Percentiles rank a stretch among this genome's conserved stretches.
phyloP scores from a whole-genome alignment of 2,888 invertebrate species.

The Atethmia centrago region DNA sequence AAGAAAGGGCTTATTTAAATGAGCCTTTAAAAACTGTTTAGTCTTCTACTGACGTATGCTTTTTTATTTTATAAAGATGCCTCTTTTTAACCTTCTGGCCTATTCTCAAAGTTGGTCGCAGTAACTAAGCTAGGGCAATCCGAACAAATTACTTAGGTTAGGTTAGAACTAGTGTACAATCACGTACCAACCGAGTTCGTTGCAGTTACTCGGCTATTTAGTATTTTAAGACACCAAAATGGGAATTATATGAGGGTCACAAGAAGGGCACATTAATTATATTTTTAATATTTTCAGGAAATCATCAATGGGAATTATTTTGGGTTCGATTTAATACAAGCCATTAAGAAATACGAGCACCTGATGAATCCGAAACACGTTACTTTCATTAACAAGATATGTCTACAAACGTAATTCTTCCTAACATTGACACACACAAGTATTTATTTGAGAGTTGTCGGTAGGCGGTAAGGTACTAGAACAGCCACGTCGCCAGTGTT shows the following conservation, averaged over 20 bases:
- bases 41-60: not conserved
- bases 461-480: slow-evolving; percentile 54
- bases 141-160: not conserved
- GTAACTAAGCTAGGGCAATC: not conserved
- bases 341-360: not conserved
- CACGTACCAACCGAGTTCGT: too few species aligned
- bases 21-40: not conserved
- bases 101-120: not conserved
- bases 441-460: slow-evolving; percentile 41
- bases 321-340: not conserved
- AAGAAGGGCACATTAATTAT: too few species aligned
- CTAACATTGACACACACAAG: slow-evolving; percentile 32
- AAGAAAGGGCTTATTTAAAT: not conserved
- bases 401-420: slow-evolving; percentile 17
- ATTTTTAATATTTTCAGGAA: not conserved
- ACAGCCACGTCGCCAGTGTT: slow-evolving; percentile 65
- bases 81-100: not conserved
- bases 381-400: slow-evolving; percentile 15
- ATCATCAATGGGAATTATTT: not conserved
- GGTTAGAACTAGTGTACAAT: not conserved
- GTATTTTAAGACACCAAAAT: not conserved
- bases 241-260: not conserved
- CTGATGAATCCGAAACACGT: slow-evolving; percentile 1
- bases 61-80: not conserved
- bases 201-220: not conserved